Conservation (phyloP, 2,888 invertebrate genomes). For the Eupithecia exiguata region DNA sequence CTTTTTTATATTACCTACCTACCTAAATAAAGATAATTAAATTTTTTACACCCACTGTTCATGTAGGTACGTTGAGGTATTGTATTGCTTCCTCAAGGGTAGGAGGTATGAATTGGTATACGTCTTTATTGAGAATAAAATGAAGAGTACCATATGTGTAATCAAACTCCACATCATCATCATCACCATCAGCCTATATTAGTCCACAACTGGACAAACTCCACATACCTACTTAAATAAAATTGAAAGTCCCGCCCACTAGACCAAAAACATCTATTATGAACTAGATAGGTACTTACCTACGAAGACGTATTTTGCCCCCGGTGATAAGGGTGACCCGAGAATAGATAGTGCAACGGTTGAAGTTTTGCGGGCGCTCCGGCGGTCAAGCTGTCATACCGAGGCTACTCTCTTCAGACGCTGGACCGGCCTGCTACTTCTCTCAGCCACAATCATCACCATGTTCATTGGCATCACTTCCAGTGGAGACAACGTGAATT, state of each 20-base stretch:
- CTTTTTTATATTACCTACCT: neutral
- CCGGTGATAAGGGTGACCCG: conserved; percentile 71
- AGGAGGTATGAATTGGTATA: neutral
- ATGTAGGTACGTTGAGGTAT: too few relatives aligned
- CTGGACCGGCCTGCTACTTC: conserved; percentile 51
- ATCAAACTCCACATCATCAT: neutral
- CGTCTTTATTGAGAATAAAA: neutral
- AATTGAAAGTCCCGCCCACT: neutral
- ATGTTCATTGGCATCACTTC: conserved; percentile 83
- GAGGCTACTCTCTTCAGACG: conserved; percentile 51
- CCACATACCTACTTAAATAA: neutral
- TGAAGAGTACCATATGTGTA: neutral
- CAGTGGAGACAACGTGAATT: conserved; percentile 79
- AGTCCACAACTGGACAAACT: too few relatives aligned
- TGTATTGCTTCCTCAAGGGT: too few relatives aligned
- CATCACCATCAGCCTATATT: too few relatives aligned
- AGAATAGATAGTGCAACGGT: conserved; percentile 60
- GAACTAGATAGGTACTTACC: conserved; percentile 45
- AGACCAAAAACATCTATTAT: neutral
- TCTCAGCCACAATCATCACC: conserved; percentile 49
- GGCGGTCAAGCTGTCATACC: conserved; percentile 47
- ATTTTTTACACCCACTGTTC: neutral
- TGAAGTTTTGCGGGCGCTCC: conserved; percentile 54
- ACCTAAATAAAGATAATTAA: too few relatives aligned
- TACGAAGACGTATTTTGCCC: conserved; percentile 63